These are phyloP conservation scores for Napeogenes sylphis DNA, from an alignment of 2,888 invertebrate genomes.

Conservation along the genomic window DNA sequence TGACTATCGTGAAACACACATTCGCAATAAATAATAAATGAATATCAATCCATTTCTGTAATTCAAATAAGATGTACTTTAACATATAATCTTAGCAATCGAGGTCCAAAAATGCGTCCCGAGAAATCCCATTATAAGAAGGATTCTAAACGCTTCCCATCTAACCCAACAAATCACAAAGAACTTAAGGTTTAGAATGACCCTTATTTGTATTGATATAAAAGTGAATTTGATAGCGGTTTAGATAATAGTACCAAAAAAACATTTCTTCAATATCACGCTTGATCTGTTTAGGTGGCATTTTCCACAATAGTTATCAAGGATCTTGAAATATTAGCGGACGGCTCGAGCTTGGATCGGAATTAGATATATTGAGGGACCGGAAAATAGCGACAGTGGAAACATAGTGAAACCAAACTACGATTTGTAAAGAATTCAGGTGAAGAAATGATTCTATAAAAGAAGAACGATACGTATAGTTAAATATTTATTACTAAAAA, in stretches of 20 bases:
- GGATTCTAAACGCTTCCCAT: not conserved
- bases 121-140: not conserved
- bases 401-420: too few relatives aligned
- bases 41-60: too few relatives aligned
- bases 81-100: too few relatives aligned
- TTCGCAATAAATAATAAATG: too few relatives aligned
- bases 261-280: conserved; percentile 6
- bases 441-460: too few relatives aligned
- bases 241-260: conserved; percentile 5
- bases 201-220: not conserved
- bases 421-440: too few relatives aligned
- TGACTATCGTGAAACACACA: not conserved
- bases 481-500: too few relatives aligned
- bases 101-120: not conserved
- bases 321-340: conserved; percentile 6
- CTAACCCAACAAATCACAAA: not conserved
- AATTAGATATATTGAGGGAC: conserved; percentile 3
- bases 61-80: too few relatives aligned
- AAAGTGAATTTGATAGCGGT: not conserved
- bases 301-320: conserved; percentile 6
- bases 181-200: not conserved
- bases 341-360: not conserved
- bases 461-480: too few relatives aligned
- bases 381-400: not conserved
- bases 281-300: conserved; percentile 4